These are phyloP conservation scores for Ophiodon elongatus DNA, from an alignment of 2,113 vertebrate species.

Conservation along the genomic window DNA sequence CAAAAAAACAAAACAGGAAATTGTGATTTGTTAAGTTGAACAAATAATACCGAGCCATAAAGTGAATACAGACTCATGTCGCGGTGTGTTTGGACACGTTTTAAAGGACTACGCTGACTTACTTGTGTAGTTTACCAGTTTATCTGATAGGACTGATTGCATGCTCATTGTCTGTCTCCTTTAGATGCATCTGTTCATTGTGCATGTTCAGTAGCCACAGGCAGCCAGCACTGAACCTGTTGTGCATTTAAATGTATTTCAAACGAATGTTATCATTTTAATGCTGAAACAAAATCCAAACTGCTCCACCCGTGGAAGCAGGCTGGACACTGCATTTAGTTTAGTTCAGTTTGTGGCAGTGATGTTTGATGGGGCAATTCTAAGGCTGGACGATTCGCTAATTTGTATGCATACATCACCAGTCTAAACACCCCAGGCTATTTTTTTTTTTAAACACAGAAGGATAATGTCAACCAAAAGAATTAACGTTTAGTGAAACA, in stretches of 20 bases:
- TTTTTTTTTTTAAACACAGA: neutral
- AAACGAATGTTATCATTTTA: neutral
- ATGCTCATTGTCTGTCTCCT: neutral
- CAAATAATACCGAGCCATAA: neutral
- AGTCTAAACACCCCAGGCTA: neutral
- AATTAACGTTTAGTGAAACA: neutral
- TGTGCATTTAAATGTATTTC: neutral
- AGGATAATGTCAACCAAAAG: neutral
- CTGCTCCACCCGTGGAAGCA: neutral
- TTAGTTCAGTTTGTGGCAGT: too few relatives aligned
- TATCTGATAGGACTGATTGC: neutral
- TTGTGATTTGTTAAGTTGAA: neutral
- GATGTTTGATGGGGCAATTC: neutral
- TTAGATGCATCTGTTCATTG: neutral
- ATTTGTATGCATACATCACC: neutral
- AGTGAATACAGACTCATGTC: neutral
- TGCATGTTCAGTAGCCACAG: constrained; percentile 1
- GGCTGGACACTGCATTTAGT: neutral
- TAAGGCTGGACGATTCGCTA: neutral
- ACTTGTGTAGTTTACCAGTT: neutral
- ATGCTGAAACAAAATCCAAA: neutral
- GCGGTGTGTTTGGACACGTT: neutral
- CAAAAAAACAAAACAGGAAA: neutral
- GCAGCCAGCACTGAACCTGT: neutral
- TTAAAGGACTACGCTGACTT: neutral